Evolutionary conservation across 2,113 vertebrate species (phyloP).

Genomic region (Corythornis cristatus): DNA sequence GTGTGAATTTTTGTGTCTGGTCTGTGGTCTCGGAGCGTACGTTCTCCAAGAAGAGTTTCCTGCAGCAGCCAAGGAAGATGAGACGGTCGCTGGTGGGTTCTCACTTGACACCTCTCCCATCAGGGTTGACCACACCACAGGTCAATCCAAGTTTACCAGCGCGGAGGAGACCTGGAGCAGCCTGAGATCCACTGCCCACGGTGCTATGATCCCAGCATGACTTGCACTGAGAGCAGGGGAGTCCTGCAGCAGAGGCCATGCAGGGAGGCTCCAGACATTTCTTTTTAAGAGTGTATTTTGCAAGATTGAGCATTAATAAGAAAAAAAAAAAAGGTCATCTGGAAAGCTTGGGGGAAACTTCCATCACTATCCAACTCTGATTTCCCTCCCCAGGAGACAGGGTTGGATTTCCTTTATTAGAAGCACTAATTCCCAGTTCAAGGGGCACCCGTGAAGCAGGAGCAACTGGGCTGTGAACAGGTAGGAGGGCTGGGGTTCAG

Average conservation of each 20-base stretch:
- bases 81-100: background rate
- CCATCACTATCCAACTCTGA: background rate
- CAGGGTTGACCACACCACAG: background rate
- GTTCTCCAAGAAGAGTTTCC: background rate
- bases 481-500: background rate
- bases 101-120: background rate
- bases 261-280: background rate
- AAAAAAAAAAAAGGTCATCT: background rate
- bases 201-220: background rate
- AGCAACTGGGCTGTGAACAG: background rate
- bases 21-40: background rate
- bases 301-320: background rate
- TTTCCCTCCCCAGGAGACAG: background rate
- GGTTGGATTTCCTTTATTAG: background rate
- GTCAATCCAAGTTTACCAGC: too few relatives aligned
- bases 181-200: background rate
- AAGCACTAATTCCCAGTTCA: background rate
- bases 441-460: background rate
- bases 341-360: background rate
- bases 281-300: background rate
- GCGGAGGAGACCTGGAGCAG: background rate
- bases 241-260: background rate
- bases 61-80: background rate
- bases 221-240: background rate
- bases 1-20: constrained; percentile 5